Conservation (phyloP, 2,797 vertebrate genomes). For the Thamnophis elegans region DNA sequence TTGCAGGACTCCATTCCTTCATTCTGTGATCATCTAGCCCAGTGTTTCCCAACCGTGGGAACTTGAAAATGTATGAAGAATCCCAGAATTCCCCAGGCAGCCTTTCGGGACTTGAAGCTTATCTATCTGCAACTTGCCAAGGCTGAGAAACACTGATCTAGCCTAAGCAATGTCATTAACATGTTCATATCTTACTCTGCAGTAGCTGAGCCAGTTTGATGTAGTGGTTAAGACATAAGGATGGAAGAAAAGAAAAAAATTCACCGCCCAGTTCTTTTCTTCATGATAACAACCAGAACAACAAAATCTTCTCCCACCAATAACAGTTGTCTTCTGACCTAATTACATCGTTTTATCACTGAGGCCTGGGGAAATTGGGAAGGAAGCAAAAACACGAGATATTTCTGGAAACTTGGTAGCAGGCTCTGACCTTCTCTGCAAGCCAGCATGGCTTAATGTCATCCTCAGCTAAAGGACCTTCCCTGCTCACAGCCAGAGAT, state of each 20-base stretch:
- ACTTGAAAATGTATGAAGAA: neutral
- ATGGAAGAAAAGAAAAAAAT: neutral
- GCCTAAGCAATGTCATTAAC: neutral
- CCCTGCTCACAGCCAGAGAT: conserved; percentile 27
- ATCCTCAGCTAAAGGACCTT: conserved; percentile 26
- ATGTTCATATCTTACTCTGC: neutral
- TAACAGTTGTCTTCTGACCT: conserved; percentile 24
- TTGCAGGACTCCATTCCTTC: neutral
- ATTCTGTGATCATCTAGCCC: no score
- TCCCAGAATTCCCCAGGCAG: neutral
- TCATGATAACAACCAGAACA: neutral
- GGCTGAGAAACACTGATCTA: neutral
- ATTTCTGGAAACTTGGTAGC: neutral
- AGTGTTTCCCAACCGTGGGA: neutral
- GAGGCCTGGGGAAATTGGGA: neutral
- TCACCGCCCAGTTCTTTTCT: neutral
- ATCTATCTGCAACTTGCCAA: neutral
- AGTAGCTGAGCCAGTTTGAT: neutral
- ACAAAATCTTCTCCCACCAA: neutral
- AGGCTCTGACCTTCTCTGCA: conserved; percentile 6
- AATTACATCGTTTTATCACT: conserved; percentile 13
- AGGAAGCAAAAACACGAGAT: neutral
- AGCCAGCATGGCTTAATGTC: neutral
- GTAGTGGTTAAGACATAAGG: neutral
- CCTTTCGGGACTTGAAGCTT: neutral